These are phyloP conservation scores for Theropithecus gelada DNA, from an alignment of 2,113 vertebrate genomes.

Conservation along the genomic window DNA sequence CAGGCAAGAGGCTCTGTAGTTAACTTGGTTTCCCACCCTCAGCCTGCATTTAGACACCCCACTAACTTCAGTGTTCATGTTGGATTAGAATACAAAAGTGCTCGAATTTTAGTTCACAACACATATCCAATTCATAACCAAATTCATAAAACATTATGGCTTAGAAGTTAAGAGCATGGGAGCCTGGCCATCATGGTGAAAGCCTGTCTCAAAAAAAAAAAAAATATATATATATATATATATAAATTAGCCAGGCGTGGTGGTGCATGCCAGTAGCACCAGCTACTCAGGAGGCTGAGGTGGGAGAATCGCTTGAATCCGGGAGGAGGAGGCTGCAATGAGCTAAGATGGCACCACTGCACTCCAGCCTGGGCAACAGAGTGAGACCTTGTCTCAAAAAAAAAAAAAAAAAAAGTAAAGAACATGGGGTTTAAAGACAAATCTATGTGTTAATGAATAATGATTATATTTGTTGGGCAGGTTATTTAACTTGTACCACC, in stretches of 20 bases:
- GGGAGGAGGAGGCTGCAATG: too few relatives aligned
- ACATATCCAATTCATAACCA: neutral
- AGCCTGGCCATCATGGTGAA: too few relatives aligned
- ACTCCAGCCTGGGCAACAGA: too few relatives aligned
- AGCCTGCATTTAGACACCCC: neutral
- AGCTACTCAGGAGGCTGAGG: too few relatives aligned
- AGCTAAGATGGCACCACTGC: too few relatives aligned
- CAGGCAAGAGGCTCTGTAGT: neutral
- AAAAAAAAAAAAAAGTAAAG: neutral
- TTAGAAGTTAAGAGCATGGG: neutral
- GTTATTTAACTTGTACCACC: neutral
- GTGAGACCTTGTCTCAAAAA: too few relatives aligned
- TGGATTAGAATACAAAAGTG: neutral
- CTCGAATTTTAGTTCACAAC: neutral
- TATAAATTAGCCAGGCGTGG: too few relatives aligned
- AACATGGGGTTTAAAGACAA: neutral
- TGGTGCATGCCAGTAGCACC: too few relatives aligned
- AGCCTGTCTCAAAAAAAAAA: too few relatives aligned
- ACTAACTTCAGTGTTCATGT: neutral
- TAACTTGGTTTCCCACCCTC: neutral
- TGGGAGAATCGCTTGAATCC: too few relatives aligned
- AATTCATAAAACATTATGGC: neutral
- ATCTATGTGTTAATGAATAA: neutral
- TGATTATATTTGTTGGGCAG: neutral
- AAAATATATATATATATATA: too few relatives aligned